Evolutionary conservation across 2,797 vertebrate genomes (phyloP), one percentile per base, ranked within the genome.

Genomic region (Balearica regulorum): DNA sequence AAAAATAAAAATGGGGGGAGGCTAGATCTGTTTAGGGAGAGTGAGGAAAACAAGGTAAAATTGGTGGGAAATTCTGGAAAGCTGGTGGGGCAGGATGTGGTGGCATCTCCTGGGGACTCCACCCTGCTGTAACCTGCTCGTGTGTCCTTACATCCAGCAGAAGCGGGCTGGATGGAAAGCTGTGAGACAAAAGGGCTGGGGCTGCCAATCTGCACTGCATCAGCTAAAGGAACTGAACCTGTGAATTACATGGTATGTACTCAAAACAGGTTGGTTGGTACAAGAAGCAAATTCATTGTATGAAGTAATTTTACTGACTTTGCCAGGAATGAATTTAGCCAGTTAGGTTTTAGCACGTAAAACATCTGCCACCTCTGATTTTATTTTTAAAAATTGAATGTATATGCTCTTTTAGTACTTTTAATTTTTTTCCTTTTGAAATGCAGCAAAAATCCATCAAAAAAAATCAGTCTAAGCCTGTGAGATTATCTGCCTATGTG

Each of bases 1-100:
- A 28, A 29, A n/a, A 16, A 15, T 19, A 16, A 17, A 26, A 6
- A 7, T n/a, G 4, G 4, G 1, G 2, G 10, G 14, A 1, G 5
- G 7, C 25, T 53, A 51, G 68, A 57, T 41, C 21, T 57, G 25
- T 57, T 39, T 25, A 75, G 9, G 6, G 11, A 89, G 41, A 82
- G 26, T 11, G 57, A 65, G 24, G 18, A 80, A 80, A 85, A 12
- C 6, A 41, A 48, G 8, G 8, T 28, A 54, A 20, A 11, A 55
- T 16, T 16, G 26, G 33, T 54, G 43, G 12, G 62, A 81, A 82
- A 43, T 6, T 29, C 44, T 55, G 29, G 29, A 6, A 46, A 77
- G 11, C 13, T 53, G 37, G 13, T 61, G 13, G 29, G 7, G 22
- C 51, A 70, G 43, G 43, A 66, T 0, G 0, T 33, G 49, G 20